Conservation (phyloP, 2,888 invertebrate species). For the Colletes collaris region DNA sequence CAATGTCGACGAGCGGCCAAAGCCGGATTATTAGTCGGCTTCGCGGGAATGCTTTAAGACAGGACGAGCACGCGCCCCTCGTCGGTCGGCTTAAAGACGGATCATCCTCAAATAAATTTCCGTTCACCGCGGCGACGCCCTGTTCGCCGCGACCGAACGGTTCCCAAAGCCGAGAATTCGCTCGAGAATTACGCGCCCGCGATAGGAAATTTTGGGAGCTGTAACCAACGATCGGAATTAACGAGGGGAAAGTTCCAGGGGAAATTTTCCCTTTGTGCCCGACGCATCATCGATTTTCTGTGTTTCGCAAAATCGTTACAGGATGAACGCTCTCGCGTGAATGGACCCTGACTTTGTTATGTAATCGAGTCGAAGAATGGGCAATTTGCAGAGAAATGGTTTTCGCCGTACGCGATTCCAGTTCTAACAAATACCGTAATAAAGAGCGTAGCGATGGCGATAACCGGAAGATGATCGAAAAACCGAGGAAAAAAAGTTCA, state of each 20-base stretch:
- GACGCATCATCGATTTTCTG: no score
- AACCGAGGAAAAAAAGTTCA: not conserved
- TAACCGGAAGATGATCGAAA: constrained; percentile 3
- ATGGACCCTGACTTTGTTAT: no score
- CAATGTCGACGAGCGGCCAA: not conserved
- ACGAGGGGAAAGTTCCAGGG: not conserved
- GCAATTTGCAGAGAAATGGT: no score
- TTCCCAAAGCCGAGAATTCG: constrained; percentile 30
- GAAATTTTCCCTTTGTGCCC: not conserved
- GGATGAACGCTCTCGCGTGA: no score
- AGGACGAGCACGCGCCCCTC: not conserved
- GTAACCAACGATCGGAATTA: constrained; percentile 18
- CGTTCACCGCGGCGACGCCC: constrained; percentile 28
- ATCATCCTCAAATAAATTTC: constrained; percentile 54
- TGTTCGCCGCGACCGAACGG: constrained; percentile 3
- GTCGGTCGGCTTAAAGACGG: constrained; percentile 19
- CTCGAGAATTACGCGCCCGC: constrained; percentile 27
- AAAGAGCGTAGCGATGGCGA: not conserved
- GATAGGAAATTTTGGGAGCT: constrained; percentile 17
- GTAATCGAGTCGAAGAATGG: no score
- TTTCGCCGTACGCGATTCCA: no score
- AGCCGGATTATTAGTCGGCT: constrained; percentile 44
- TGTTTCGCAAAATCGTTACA: not conserved
- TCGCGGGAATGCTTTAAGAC: constrained; percentile 23
- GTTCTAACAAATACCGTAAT: no score